Conservation (phyloP, 2,797 vertebrate genomes). For the Melanotaenia trifasciata region DNA sequence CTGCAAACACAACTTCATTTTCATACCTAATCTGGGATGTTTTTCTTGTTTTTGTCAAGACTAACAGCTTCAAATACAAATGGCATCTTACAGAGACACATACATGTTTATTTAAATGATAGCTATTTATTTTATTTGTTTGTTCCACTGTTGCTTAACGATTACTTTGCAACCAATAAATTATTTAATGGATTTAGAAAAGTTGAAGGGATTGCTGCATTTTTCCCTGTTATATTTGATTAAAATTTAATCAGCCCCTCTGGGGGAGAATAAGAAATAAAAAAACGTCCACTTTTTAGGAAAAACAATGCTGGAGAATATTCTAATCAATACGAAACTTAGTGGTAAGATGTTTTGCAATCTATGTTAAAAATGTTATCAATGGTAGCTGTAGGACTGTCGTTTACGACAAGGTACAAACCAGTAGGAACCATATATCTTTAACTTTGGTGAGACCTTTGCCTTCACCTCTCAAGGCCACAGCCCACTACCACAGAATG, state of each 20-base stretch:
- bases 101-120: not conserved
- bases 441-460: too few species aligned
- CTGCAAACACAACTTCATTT: not conserved
- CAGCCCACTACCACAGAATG: too few species aligned
- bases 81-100: not conserved
- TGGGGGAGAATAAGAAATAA: constrained; percentile 39
- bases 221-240: constrained; percentile 35
- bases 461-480: too few species aligned
- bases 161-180: constrained; percentile 38
- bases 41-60: constrained; percentile 10
- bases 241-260: constrained; percentile 52
- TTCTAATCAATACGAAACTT: not conserved
- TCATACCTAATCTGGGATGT: not conserved
- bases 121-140: constrained; percentile 7
- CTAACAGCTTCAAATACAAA: constrained; percentile 5
- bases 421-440: too few species aligned
- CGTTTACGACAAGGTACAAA: not conserved
- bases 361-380: not conserved
- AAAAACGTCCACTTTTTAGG: not conserved
- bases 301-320: too few species aligned
- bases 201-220: constrained; percentile 41
- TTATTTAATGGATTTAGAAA: constrained; percentile 40
- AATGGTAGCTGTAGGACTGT: constrained; percentile 2
- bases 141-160: constrained; percentile 8
- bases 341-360: not conserved